phyloP scores from a whole-genome alignment of 2,113 vertebrate species.

The Elaphurus davidianus region DNA sequence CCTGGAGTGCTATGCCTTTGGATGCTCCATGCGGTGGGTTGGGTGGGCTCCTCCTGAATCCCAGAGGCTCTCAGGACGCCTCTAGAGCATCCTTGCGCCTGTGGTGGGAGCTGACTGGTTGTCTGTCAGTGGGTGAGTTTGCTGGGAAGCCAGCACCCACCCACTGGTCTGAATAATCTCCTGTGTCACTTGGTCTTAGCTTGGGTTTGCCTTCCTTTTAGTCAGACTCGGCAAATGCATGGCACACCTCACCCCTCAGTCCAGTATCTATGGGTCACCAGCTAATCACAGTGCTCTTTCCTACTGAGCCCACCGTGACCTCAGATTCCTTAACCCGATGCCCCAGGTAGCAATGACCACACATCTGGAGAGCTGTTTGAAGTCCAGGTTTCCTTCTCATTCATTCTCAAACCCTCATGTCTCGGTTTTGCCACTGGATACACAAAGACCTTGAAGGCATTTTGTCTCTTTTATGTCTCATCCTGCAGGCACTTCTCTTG shows the following conservation, averaged over 20 bases:
- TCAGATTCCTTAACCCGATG: background rate
- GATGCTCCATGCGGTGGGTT: fast-evolving
- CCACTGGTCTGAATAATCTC: background rate
- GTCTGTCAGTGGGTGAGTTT: background rate
- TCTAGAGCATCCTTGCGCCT: background rate
- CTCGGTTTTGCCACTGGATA: background rate
- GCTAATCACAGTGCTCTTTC: background rate
- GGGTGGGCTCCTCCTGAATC: background rate
- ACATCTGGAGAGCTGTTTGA: too few species aligned
- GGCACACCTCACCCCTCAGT: background rate
- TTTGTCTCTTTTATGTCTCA: background rate
- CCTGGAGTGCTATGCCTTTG: fast-evolving
- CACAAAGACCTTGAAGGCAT: background rate
- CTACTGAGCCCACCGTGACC: background rate
- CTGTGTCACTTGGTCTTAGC: background rate
- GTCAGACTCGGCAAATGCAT: background rate
- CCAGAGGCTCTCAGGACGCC: background rate
- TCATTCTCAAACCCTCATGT: background rate
- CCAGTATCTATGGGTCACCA: background rate
- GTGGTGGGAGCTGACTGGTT: background rate
- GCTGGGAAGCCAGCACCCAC: background rate
- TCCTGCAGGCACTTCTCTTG: background rate
- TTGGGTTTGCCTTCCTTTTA: background rate
- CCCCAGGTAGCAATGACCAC: background rate
- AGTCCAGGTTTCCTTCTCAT: background rate